A percentile compares a stretch with the other conserved stretches of the same genome.
Conservation (phyloP, 2,797 vertebrate species). For the Zenarchopterus dispar region DNA sequence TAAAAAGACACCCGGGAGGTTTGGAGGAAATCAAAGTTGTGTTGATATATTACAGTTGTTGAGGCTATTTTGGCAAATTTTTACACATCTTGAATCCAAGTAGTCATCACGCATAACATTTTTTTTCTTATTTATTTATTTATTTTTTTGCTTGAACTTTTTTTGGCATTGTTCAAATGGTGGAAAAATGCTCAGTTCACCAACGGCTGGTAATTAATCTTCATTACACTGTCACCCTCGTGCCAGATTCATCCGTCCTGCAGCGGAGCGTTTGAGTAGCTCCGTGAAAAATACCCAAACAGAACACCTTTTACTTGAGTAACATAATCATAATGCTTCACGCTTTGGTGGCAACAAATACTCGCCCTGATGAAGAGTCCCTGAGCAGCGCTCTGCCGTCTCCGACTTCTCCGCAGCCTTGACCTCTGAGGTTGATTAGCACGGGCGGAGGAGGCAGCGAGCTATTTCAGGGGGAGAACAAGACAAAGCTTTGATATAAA, state of each 20-base stretch:
- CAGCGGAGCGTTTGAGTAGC: not conserved
- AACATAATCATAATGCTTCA: constrained; percentile 7
- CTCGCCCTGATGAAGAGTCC: not conserved
- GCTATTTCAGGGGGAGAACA: constrained; percentile 10
- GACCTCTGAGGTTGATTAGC: constrained; percentile 19
- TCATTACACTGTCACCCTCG: constrained; percentile 9
- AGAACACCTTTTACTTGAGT: not conserved
- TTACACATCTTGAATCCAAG: constrained; percentile 14
- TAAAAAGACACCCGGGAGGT: not conserved
- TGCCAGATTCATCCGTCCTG: not conserved
- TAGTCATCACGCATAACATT: constrained; percentile 18
- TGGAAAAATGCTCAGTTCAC: not conserved
- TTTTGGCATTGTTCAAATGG: constrained; percentile 17
- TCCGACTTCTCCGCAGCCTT: constrained; percentile 26
- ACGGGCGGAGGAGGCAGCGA: not conserved
- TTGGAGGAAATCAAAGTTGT: not conserved
- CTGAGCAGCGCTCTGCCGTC: constrained; percentile 8
- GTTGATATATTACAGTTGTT: constrained; percentile 11
- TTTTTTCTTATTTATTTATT: not conserved
- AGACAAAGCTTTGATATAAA: constrained; percentile 17
- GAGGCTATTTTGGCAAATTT: constrained; percentile 15
- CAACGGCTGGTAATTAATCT: constrained; percentile 2
- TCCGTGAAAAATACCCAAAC: not conserved
- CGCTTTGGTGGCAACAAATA: constrained; percentile 13
- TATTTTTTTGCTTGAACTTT: not conserved